Evolutionary conservation across 2,888 invertebrate genomes (phyloP), one percentile per base, ranked within the genome.

Genomic region (Eristalinus aeneus): DNA sequence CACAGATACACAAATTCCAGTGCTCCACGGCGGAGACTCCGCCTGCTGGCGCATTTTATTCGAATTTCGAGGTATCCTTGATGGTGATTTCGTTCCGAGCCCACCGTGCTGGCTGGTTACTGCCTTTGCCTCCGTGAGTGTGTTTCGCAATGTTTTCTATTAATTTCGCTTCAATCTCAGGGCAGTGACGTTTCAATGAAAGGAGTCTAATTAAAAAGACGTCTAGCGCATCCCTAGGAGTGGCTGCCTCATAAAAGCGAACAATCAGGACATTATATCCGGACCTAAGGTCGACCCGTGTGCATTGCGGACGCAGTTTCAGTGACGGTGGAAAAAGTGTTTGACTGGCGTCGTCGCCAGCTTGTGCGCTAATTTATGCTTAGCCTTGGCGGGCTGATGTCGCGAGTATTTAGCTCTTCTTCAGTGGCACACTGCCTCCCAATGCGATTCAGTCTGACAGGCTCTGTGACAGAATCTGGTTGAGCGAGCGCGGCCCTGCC

Each of bases 161-260:
- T 76, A 72, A 81, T 85, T 85, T 76, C 68, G 63, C 73, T 69
- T 60, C 77, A 81, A 69, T 77, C 73, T 86, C 75, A 31, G 31
- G 71, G 31, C 71, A n/a, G 32, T 53, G 72, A 72, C 69, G 64
- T 73, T 77, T 77, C 81, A 54, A 81, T 86, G 85, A 86, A 86
- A 81, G 81, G 77, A 77, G 81, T 86, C 85, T 81, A 86, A 86
- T 86, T 86, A 86, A 86, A 79, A 86, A 86, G 81, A 77, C 81
- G 16, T 79, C 61, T 69, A 77, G 67, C 63, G 69, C 65, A 78
- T 78, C 74, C 74, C 69, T 74, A 16, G 53, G 56, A 77, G 64
- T 27, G 56, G 22, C 60, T n/a, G 31, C 27, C 27, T 27, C 27
- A 5, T 27, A 3, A 27, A 5, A 27, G n/a, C 39, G 10, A 54